Conservation (phyloP, 1,140 invertebrate genomes). For the Bombus impatiens region DNA sequence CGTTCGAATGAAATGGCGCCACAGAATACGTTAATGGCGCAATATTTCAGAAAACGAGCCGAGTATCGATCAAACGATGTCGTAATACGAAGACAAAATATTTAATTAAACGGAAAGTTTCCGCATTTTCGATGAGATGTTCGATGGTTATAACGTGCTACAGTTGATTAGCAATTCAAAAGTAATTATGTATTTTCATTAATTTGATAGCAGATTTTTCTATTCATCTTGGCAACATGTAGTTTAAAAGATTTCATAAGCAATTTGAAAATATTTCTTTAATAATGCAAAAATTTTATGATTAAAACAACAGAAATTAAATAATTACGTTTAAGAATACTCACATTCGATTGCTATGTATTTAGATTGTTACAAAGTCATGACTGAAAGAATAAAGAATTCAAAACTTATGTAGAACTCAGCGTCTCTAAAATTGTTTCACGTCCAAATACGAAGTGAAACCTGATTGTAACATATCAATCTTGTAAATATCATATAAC, state of each 20-base stretch:
- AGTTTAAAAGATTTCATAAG: neutral
- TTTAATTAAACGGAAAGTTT: neutral
- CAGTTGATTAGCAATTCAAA: neutral
- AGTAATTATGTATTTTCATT: neutral
- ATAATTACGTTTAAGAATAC: neutral
- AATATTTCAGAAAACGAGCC: constrained; percentile 17
- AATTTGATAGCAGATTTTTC: neutral
- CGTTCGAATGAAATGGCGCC: constrained; percentile 10
- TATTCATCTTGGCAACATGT: neutral
- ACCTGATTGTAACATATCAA: too few relatives aligned
- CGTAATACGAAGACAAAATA: neutral
- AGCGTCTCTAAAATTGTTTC: too few relatives aligned
- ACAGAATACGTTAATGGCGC: neutral
- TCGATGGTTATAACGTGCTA: neutral
- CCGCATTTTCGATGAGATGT: neutral
- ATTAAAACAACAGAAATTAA: neutral
- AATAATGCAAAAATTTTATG: too few relatives aligned
- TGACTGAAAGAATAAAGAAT: neutral
- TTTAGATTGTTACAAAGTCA: too few relatives aligned
- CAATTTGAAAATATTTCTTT: neutral
- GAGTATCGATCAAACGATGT: constrained; percentile 23
- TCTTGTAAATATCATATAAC: neutral
- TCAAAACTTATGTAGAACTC: neutral
- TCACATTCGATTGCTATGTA: neutral
- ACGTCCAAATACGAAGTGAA: too few relatives aligned